Conservation (phyloP, 2,113 vertebrate species). For the Hippocampus mohnikei region DNA sequence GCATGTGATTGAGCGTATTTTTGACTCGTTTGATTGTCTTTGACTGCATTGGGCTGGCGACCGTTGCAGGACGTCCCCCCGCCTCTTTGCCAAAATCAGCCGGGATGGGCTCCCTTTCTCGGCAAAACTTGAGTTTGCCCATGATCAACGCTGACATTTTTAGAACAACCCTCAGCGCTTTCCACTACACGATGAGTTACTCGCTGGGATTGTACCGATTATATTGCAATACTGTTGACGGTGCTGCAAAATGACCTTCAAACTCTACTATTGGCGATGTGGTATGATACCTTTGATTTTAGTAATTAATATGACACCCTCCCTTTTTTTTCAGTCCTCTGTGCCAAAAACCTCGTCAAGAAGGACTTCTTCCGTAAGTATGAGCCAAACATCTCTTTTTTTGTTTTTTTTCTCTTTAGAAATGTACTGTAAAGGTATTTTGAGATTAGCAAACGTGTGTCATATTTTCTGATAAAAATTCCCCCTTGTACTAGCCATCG, state of each 20-base stretch:
- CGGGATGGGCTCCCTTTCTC: not conserved
- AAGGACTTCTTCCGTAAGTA: slow-evolving; percentile 99
- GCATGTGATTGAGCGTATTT: not conserved
- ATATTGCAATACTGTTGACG: not conserved
- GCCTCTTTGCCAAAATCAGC: no score
- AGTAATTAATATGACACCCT: not conserved
- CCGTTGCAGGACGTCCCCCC: no score
- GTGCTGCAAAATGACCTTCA: not conserved
- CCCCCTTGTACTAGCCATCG: not conserved
- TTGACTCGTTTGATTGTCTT: not conserved
- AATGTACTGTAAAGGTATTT: slow-evolving; percentile 8
- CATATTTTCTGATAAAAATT: slow-evolving; percentile 15
- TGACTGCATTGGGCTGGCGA: not conserved
- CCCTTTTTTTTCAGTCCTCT: slow-evolving; percentile 82
- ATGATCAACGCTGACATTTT: not conserved
- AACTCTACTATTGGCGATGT: not conserved
- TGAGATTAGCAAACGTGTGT: slow-evolving; percentile 29
- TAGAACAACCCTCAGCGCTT: not conserved
- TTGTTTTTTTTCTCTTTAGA: slow-evolving; percentile 9
- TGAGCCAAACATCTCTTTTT: slow-evolving; percentile 16
- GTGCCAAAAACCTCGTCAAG: slow-evolving; percentile 98
- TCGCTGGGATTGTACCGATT: not conserved
- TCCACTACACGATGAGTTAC: not conserved
- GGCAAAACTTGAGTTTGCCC: not conserved
- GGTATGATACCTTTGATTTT: not conserved